Percentiles rank a stretch among this genome's conserved stretches.
Evolutionary conservation across 35 echinoderm and acorn worm species (phyloP).

Genomic region (Heliocidaris tuberculata): DNA sequence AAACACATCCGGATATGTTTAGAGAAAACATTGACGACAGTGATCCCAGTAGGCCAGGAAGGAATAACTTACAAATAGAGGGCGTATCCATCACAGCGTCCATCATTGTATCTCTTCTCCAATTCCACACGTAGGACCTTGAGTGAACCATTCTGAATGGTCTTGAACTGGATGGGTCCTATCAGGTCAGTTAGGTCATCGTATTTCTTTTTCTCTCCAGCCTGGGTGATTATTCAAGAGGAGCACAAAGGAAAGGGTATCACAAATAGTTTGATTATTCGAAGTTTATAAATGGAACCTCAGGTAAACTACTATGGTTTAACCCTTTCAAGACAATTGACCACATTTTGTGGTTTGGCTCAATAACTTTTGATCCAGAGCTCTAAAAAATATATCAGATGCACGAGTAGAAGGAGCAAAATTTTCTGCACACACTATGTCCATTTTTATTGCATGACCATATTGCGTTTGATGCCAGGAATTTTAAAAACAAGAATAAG

Average conservation of each 20-base stretch:
- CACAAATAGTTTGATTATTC: not conserved
- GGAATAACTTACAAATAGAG: conserved; percentile 87
- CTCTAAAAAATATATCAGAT: too few relatives aligned
- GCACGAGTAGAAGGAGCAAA: too few relatives aligned
- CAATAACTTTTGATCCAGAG: too few relatives aligned
- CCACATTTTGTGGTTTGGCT: too few relatives aligned
- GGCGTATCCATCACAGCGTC: conserved; percentile 80
- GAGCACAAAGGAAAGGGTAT: not conserved
- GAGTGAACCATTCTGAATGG: conserved; percentile 84
- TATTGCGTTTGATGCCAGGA: too few relatives aligned
- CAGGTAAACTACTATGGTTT: not conserved
- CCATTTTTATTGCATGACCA: too few relatives aligned
- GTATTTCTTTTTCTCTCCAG: conserved; percentile 96
- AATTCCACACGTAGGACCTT: conserved; percentile 76
- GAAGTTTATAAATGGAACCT: not conserved
- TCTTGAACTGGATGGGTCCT: conserved; percentile 90
- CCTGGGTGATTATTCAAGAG: conserved; percentile 43
- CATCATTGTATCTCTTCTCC: conserved; percentile 69
- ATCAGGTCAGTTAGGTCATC: conserved; percentile 95
- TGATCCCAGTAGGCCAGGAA: not conserved
- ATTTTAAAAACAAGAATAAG: too few relatives aligned
- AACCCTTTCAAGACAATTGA: too few relatives aligned
- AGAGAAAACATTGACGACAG: too few relatives aligned
- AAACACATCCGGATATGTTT: too few relatives aligned
- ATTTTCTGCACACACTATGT: too few relatives aligned